Base-by-base conservation (phyloP, 2,113 vertebrate species). In the Bubo scandiacus region DNA sequence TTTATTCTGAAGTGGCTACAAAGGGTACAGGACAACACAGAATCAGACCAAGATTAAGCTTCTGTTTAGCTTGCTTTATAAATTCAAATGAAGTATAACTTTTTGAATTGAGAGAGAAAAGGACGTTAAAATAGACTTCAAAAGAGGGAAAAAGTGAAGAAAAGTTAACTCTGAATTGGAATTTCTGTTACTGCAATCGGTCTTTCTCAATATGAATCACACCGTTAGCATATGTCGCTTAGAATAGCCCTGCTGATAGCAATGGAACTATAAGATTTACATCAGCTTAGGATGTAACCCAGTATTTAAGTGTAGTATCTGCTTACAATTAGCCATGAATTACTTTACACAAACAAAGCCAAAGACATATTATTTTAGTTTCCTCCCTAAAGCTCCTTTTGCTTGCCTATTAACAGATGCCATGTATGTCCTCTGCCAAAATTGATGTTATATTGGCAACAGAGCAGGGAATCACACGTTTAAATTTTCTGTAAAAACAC, bases 61-160 rank as follows among this genome's bases (percentile, higher is more conserved):
- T 96, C 92, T 80, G 40, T 88, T 92, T 91, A 89, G 42, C 47
- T 81, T 74, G 61, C 59, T 94, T 90, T 96, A 86, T 96, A 93
- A 86, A 93, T 94, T 91, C 85, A 91, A 96, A 96, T 95, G 43
- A 88, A 95, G 54, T 66, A 88, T 54, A 92, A 79, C 27, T 90
- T 92, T 82, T 58, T 91, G 65, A 84, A 87, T 12, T 71, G 67
- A 78, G 57, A 62, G 19, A 75, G 61, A 82, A 83, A 90, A 79
- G 74, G 36, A 68, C 66, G 86, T 65, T 87, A 93, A 92, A 94
- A 93, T 72, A 72, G 32, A 70, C 80, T 86, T 96, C 77, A 71
- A 74, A 80, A 91, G 47, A 79, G n/a, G 8, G 16, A 22, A 82
- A 83, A 73, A 90, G 45, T 79, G 73, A 85, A 81, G 78, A 90